These are phyloP conservation scores for Drosophila kurseongensis DNA, from an alignment of 1,140 invertebrate genomes.

Conservation along the genomic window DNA sequence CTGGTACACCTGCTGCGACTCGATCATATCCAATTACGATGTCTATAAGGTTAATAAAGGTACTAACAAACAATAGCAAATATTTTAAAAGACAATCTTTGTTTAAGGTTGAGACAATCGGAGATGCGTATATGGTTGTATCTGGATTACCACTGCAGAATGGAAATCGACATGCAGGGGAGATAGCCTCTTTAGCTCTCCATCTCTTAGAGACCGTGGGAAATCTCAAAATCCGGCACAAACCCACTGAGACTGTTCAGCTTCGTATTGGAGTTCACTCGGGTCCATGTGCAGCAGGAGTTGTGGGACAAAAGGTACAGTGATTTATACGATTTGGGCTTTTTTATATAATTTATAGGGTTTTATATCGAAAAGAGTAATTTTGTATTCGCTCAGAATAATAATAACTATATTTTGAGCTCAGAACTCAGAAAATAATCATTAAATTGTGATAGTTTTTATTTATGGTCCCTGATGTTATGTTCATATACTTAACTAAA, in stretches of 20 bases:
- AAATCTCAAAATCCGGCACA: constrained; percentile 92
- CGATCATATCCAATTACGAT: constrained; percentile 95
- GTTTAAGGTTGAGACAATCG: constrained; percentile 95
- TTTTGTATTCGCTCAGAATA: too few relatives aligned
- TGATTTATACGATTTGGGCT: too few relatives aligned
- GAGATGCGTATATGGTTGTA: constrained; percentile 98
- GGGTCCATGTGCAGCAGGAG: constrained; percentile 92
- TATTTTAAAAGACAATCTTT: background rate
- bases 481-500: background rate
- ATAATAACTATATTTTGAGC: too few relatives aligned
- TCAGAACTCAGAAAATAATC: too few relatives aligned
- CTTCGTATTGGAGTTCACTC: constrained; percentile 94
- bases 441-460: too few relatives aligned
- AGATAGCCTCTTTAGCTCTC: constrained; percentile 94
- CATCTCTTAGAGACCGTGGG: constrained; percentile 94
- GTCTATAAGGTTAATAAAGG: constrained; percentile 91
- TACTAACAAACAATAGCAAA: background rate
- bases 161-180: constrained; percentile 89
- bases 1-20: constrained; percentile 96
- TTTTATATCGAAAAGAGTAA: too few relatives aligned
- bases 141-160: constrained; percentile 93
- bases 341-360: too few relatives aligned
- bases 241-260: constrained; percentile 91
- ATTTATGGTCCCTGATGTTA: background rate
- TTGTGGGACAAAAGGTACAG: constrained; percentile 91